Evolutionary conservation across 1,140 invertebrate genomes (phyloP).

Genomic region (Muscidifurax raptorellus): DNA sequence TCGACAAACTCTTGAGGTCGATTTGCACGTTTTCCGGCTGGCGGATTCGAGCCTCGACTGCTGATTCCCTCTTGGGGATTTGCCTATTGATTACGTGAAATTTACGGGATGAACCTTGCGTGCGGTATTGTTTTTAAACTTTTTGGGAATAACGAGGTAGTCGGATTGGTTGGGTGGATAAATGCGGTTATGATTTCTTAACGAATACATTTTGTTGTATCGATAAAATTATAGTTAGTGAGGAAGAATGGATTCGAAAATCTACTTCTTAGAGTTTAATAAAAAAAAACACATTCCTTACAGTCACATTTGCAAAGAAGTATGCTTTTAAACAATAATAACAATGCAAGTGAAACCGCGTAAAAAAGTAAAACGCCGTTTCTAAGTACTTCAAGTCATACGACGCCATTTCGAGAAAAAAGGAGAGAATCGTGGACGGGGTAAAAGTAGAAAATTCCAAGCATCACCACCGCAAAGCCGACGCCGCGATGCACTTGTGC

Average conservation of each 20-base stretch:
- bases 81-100: neutral
- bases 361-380: constrained; percentile 10
- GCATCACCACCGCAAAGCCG: constrained; percentile 39
- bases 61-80: neutral
- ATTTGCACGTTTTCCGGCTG: constrained; percentile 13
- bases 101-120: too few relatives aligned
- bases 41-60: neutral
- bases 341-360: constrained; percentile 1
- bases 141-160: too few relatives aligned
- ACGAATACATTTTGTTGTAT: too few relatives aligned
- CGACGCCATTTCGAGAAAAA: too few relatives aligned
- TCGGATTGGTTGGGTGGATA: too few relatives aligned
- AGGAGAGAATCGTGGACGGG: neutral
- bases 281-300: too few relatives aligned
- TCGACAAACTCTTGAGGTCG: neutral
- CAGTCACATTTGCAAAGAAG: too few relatives aligned
- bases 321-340: neutral
- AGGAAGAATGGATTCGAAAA: too few relatives aligned
- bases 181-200: too few relatives aligned
- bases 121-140: neutral
- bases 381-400: too few relatives aligned
- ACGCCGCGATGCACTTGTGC: neutral
- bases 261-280: too few relatives aligned
- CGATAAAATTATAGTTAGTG: too few relatives aligned
- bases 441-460: constrained; percentile 53